Percentiles rank a stretch among this genome's conserved stretches.
Conservation (phyloP, 92 coral and sea anemone genomes). For the Porites divaricata region DNA sequence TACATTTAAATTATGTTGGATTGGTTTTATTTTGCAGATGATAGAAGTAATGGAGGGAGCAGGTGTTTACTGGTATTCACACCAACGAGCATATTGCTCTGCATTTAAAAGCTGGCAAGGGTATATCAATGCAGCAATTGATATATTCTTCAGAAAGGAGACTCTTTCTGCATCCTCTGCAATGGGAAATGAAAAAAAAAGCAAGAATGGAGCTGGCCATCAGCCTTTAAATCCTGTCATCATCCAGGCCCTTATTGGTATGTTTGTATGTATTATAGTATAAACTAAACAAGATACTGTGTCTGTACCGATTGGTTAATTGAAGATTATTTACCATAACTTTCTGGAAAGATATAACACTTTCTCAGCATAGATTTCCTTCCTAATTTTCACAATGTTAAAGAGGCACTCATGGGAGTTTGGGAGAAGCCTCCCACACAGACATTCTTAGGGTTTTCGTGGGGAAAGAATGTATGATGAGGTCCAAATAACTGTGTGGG, state of each 20-base stretch:
- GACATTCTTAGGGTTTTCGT: too few relatives aligned
- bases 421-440: too few relatives aligned
- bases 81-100: slow-evolving; percentile 38
- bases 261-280: background rate
- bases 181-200: slow-evolving; percentile 25
- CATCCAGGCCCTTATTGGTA: slow-evolving; percentile 31
- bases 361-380: too few relatives aligned
- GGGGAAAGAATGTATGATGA: too few relatives aligned
- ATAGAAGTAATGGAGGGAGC: background rate
- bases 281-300: background rate
- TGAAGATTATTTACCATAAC: background rate
- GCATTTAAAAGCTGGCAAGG: slow-evolving; percentile 8
- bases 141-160: slow-evolving; percentile 25
- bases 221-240: slow-evolving; percentile 31
- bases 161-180: slow-evolving; percentile 9
- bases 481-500: too few relatives aligned
- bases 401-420: too few relatives aligned
- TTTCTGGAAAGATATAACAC: too few relatives aligned
- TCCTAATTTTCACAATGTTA: too few relatives aligned
- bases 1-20: background rate
- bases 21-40: background rate
- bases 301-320: background rate
- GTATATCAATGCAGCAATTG: slow-evolving; percentile 35
- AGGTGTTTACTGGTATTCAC: slow-evolving; percentile 21
- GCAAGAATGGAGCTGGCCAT: background rate